Evolutionary conservation across 1,140 invertebrate genomes (phyloP).

Genomic region (Octopus sinensis): DNA sequence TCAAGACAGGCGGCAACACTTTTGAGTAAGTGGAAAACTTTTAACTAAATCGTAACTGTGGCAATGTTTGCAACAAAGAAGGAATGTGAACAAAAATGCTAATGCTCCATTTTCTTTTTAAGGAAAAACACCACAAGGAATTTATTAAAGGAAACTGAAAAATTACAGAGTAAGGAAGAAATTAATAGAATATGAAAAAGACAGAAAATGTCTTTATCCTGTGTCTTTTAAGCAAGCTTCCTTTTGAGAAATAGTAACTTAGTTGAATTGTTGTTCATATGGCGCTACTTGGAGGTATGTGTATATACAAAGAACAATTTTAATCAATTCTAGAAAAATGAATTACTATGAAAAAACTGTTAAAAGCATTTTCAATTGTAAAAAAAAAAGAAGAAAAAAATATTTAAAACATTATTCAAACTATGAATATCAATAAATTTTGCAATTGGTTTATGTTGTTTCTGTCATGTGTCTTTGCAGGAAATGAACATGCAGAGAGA

Average conservation of each 20-base stretch:
- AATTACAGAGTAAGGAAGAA: background rate
- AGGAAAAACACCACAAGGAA: background rate
- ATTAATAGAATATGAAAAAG: background rate
- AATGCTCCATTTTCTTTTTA: background rate
- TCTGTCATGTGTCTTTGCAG: background rate
- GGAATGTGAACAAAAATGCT: no score
- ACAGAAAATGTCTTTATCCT: background rate
- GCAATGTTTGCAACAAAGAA: no score
- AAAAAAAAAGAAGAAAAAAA: background rate
- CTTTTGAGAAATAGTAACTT: background rate
- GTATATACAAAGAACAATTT: background rate
- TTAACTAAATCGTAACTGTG: no score
- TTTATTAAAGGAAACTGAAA: background rate
- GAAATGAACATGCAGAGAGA: background rate
- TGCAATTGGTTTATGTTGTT: background rate
- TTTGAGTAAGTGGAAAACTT: no score
- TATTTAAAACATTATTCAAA: background rate
- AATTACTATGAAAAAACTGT: background rate
- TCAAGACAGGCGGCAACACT: no score
- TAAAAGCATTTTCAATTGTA: slow-evolving; percentile 9
- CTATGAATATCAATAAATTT: slow-evolving; percentile 7
- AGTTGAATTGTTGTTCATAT: background rate
- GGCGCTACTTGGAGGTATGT: slow-evolving; percentile 1
- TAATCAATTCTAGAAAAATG: background rate
- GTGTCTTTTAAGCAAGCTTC: background rate